Base-by-base conservation (phyloP, 2,888 invertebrate genomes). In the Epinotia brunnichana region DNA sequence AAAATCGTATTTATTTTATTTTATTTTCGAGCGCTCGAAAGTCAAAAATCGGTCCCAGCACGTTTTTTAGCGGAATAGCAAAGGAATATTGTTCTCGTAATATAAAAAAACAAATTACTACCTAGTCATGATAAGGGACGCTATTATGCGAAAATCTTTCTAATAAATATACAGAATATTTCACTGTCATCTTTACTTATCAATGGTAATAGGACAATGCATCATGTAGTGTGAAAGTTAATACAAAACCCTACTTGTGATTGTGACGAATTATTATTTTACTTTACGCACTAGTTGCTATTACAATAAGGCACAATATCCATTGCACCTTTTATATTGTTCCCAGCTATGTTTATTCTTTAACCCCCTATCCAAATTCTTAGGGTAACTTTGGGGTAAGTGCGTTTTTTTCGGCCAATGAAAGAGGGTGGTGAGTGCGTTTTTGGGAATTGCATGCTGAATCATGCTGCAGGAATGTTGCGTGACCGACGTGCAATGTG, bases 171-270 rank as follows among this genome's bases (percentile, higher is more conserved):
- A 19, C 21, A 41, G 19, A 21, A 44, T 15, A 15, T 61, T 48
- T 64, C 53, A 29, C 24, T n/a, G 48, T 48, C 51, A 51, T 44
- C 41, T 48, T 21, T 17, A 61, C n/a, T 61, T 51, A 61, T 53
- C 19, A 56, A 71, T 71, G 71, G 21, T 71, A 71, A 71, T 71
- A 66, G 67, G 35, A 11, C 54, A n/a, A 71, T 71, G 48, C 19
- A 71, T 71, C 54, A 71, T 41, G 35, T 10, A 39, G 2, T 17
- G 13, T 53, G 15, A 7, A 41, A 44, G 39, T 19, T 17, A 29
- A n/a, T 17, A 63, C 4, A 48, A 48, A 48, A 48, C 48, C 44
- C 1, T 5, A 48, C n/a, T 48, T n/a, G 48, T 48, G 13, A 1
- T 48, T n/a, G 48, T 48, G 13, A 1, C 15, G 15, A 13, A 15